A percentile compares a stretch with the other conserved stretches of the same genome.
Evolutionary conservation across 2,888 invertebrate genomes (phyloP).

Genomic region (Atethmia centrago): DNA sequence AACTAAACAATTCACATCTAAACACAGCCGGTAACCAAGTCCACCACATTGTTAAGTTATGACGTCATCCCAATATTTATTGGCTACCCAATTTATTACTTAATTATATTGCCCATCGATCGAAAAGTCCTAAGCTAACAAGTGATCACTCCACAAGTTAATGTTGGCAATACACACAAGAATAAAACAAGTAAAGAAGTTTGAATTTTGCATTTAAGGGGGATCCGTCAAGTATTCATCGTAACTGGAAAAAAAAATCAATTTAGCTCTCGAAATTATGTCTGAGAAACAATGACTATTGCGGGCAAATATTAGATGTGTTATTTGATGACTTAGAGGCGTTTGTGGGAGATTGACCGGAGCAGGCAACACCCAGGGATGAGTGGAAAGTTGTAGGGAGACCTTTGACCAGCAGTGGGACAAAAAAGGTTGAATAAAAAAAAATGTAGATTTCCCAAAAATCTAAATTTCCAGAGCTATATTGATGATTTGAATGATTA

Average conservation of each 20-base stretch:
- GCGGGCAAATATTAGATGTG: not conserved
- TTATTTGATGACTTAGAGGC: not conserved
- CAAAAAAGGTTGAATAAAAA: not conserved
- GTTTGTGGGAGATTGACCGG: too few species aligned
- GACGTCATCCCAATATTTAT: slow-evolving; percentile 51
- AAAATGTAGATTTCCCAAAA: not conserved
- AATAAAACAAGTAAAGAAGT: slow-evolving; percentile 1
- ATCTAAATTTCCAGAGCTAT: too few species aligned
- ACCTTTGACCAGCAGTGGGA: too few species aligned
- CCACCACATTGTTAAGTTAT: slow-evolving; percentile 44
- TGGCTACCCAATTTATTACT: slow-evolving; percentile 49
- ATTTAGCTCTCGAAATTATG: not conserved
- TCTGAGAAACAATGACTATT: not conserved
- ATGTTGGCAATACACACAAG: slow-evolving; percentile 11
- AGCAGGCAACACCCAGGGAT: not conserved
- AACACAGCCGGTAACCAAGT: slow-evolving; percentile 13
- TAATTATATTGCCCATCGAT: slow-evolving; percentile 51
- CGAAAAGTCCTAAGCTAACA: slow-evolving; percentile 52
- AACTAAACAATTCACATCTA: slow-evolving; percentile 27
- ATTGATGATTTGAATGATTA: not conserved
- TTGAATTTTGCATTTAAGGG: slow-evolving; percentile 4
- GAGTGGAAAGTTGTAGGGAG: not conserved
- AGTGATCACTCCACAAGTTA: slow-evolving; percentile 16
- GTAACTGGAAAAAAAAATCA: not conserved
- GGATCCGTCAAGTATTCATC: not conserved